Conservation (phyloP, 2,888 invertebrate genomes). For the Labia minor region DNA sequence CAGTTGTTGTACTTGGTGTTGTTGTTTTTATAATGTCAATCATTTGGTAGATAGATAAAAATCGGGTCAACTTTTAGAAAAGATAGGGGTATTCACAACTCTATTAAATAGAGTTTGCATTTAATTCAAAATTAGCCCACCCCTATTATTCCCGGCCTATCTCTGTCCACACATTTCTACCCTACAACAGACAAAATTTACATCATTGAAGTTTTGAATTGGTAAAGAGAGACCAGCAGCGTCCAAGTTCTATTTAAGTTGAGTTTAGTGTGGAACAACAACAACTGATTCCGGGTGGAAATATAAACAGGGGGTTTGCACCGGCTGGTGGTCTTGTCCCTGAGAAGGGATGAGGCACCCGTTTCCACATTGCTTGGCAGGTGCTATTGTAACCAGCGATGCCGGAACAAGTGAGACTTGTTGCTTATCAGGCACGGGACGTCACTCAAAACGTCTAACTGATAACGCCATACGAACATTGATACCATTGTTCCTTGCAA, state of each 20-base stretch:
- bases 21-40: too few species aligned
- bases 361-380: constrained; percentile 1
- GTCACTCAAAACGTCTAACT: constrained; percentile 3
- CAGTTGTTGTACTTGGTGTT: too few species aligned
- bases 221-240: neutral
- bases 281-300: neutral
- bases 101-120: neutral
- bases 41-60: too few species aligned
- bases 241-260: neutral
- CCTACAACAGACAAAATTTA: neutral
- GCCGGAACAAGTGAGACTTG: constrained; percentile 6
- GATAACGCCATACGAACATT: neutral
- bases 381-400: neutral
- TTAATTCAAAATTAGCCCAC: neutral
- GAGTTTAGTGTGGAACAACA: constrained; percentile 1
- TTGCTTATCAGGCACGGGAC: neutral
- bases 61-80: too few species aligned
- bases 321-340: neutral
- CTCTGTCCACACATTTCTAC: neutral
- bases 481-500: constrained; percentile 1
- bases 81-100: neutral
- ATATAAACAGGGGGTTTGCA: neutral
- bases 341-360: neutral
- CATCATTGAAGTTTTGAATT: neutral
- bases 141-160: neutral